Base-by-base conservation (phyloP, 1,140 invertebrate genomes). In the Dendrolimus punctatus region DNA sequence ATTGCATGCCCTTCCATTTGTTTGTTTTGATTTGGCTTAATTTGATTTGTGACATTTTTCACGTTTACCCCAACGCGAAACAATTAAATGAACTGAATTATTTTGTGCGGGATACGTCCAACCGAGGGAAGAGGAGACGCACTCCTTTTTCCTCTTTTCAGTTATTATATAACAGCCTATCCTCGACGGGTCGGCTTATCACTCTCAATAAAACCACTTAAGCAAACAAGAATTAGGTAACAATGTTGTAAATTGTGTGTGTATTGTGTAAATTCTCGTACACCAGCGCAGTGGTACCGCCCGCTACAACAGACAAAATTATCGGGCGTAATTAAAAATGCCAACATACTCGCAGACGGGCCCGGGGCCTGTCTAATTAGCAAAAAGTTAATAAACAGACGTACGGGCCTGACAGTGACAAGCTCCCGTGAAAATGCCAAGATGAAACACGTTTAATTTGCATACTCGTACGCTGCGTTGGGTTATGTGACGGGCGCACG, bases 321-420 rank as follows among this genome's bases (percentile, higher is more conserved):
- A 77, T 80, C 63, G 66, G 57, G 66, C 68, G 68, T 84, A 82
- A 82, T 85, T 80, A 81, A 81, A 82, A 76, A 80, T 79, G 70
- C 77, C 72, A 76, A 84, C 76, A 81, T 68, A 76, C 77, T 68
- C 66, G 71, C 66, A 76, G 55, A 66, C 66, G 50, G 58, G 66
- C 73, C 66, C 61, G 54, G 60, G 61, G 71, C 72, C 67, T 72
- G 75, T 80, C 76, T 85, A 83, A 85, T 85, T 85, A 83, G 75
- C 78, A 81, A 85, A 85, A 85, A 85, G 81, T 83, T 85, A 85
- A 83, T 83, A 80, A 83, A 85, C 80, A 79, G 74, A 77, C 73
- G 62, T 60, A 68, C 70, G 64, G 46, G 68, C 73, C 66, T 76
- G 81, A 81, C 81, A 83, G 69, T 83, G 81, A 81, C 80, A 73